These are phyloP conservation scores for Podarcis cretensis DNA, from an alignment of 2,113 vertebrate species.

Conservation along the genomic window DNA sequence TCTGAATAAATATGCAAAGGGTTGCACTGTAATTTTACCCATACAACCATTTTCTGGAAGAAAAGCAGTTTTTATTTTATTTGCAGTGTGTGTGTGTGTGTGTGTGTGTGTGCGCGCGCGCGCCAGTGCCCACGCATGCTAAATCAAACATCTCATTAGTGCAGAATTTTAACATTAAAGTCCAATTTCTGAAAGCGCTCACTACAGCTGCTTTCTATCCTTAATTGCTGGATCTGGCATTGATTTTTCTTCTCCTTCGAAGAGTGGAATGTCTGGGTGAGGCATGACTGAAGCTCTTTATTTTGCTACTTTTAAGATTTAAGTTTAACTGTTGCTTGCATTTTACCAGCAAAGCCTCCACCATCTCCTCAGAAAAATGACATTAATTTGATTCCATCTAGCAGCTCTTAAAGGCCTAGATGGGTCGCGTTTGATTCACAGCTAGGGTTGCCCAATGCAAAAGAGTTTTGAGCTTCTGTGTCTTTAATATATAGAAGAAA, in stretches of 20 bases:
- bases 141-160: neutral
- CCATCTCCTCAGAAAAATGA: neutral
- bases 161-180: neutral
- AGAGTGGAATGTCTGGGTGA: slow-evolving; percentile 26
- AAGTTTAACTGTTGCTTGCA: slow-evolving; percentile 5
- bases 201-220: slow-evolving; percentile 17
- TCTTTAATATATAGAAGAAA: neutral
- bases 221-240: slow-evolving; percentile 21
- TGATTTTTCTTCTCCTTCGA: slow-evolving; percentile 44
- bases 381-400: neutral
- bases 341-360: neutral
- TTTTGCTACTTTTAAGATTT: slow-evolving; percentile 38
- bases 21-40: neutral
- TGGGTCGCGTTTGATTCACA: neutral
- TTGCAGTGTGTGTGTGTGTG: neutral
- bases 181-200: slow-evolving; percentile 21
- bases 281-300: neutral
- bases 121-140: no score
- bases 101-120: no score
- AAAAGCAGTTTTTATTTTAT: no score
- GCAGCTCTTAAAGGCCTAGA: neutral
- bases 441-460: neutral
- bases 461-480: neutral
- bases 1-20: neutral
- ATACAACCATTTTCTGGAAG: neutral